Base-by-base conservation (phyloP, 2,888 invertebrate genomes). In the Volucella inanis region DNA sequence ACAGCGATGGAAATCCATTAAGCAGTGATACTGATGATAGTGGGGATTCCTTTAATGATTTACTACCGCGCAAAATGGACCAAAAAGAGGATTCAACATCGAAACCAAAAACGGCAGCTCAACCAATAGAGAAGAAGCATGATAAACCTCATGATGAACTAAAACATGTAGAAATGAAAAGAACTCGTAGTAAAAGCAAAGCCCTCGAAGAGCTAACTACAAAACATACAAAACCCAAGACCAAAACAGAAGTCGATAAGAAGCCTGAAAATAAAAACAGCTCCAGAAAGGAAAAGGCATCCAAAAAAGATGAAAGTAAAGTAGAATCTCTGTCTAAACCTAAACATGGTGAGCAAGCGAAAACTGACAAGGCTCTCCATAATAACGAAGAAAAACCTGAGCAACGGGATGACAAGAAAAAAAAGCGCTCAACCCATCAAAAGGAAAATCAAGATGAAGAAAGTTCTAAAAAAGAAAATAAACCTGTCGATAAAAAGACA, bases 11-110 rank as follows among this genome's bases (percentile, higher is more conserved):
- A 2, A 62, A 64, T 61, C 18, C 15, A 11, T 3, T 18, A 6
- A 54, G 0, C 2, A n/a, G 0, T 9, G 72, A 74, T 9, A 61
- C 47, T 6, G 83, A 83, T 47, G 71, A 15, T 6, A 79, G 79
- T 15, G 57, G 59, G 18, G 84, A 84, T 43, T 79, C 70, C 0
- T 75, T 79, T 41, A 31, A 31, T 18, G 70, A 70, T 22, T 55
- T 84, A 10, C 49, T 78, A 2, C 78, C 78, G 8, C n/a, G 9
- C 2, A 75, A 57, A 39, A 11, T 18, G 18, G 18, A 39, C 4
- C 10, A 14, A 45, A 38, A 47, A n/a, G 22, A 12, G 1, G 31
- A 1, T 15, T 12, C 9, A 2, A 38, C 8, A n/a, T n/a, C 11
- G 0, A 3, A 41, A 3, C 8, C 41, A 14, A 39, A 61, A 6